Conservation (phyloP, 2,888 invertebrate species). For the Tinea trinotella region DNA sequence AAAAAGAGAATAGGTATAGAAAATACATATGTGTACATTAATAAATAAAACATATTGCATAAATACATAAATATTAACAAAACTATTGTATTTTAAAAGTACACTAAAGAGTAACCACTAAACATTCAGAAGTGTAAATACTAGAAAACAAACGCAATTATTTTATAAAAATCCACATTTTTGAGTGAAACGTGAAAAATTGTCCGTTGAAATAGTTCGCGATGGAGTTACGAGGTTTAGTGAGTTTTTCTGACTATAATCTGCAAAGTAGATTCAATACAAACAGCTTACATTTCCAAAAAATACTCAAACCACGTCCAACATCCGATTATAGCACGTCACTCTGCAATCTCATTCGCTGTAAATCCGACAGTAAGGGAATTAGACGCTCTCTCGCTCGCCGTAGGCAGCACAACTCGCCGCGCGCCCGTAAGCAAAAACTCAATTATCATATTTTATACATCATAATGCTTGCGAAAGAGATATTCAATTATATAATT, state of each 20-base stretch:
- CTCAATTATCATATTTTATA: conserved; percentile 72
- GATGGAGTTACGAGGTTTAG: neutral
- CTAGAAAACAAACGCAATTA: too few relatives aligned
- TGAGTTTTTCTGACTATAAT: neutral
- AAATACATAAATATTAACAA: too few relatives aligned
- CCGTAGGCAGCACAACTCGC: conserved; percentile 20
- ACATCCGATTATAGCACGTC: conserved; percentile 9
- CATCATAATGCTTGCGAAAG: conserved; percentile 69
- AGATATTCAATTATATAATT: conserved; percentile 73
- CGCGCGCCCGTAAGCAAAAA: conserved; percentile 56
- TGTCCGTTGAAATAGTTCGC: too few relatives aligned
- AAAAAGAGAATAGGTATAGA: too few relatives aligned
- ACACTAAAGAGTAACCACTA: too few relatives aligned
- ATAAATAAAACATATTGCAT: too few relatives aligned
- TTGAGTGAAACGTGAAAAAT: too few relatives aligned
- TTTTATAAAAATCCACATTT: too few relatives aligned
- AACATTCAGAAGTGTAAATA: too few relatives aligned
- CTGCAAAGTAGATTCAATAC: neutral
- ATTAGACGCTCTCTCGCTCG: neutral
- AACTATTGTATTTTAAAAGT: too few relatives aligned
- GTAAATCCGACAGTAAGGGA: conserved; percentile 4
- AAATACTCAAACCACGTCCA: neutral
- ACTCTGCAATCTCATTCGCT: conserved; percentile 6
- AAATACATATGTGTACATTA: too few relatives aligned
- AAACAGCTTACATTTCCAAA: conserved; percentile 9